These are phyloP conservation scores for Nothocercus julius DNA, from an alignment of 2,113 vertebrate species.

Conservation along the genomic window DNA sequence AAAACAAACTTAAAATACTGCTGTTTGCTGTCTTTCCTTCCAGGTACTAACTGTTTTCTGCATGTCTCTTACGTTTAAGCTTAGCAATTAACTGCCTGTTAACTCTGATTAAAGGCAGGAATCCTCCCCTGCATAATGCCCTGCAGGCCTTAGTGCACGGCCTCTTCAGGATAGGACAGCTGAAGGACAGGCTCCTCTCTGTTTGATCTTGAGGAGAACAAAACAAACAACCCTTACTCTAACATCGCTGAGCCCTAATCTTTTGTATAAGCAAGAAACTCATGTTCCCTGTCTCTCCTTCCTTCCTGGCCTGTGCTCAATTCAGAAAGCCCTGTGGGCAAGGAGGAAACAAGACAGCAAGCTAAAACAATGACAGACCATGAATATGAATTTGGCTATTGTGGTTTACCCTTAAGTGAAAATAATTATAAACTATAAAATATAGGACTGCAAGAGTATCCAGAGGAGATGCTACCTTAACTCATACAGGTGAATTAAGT, in stretches of 20 bases:
- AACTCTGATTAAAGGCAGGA: background rate
- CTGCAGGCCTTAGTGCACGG: background rate
- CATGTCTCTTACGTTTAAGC: background rate
- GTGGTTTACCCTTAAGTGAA: background rate
- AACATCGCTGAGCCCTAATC: background rate
- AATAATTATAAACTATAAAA: background rate
- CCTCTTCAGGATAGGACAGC: background rate
- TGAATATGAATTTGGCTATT: background rate
- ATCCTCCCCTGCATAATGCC: background rate
- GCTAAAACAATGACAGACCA: background rate
- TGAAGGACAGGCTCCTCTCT: background rate
- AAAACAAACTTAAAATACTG: background rate
- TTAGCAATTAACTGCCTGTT: background rate
- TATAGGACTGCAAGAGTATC: background rate
- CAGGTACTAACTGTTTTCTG: background rate
- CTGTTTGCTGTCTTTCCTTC: background rate
- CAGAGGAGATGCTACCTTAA: background rate
- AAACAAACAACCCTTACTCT: background rate
- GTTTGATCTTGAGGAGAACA: background rate
- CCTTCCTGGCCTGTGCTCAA: background rate
- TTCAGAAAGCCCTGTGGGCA: background rate
- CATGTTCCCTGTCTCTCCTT: background rate
- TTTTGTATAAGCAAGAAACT: background rate
- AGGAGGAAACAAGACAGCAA: slow-evolving; percentile 11
- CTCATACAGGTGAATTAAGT: background rate